Conservation (phyloP, 2,797 vertebrate species). For the Delichon dasypus region DNA sequence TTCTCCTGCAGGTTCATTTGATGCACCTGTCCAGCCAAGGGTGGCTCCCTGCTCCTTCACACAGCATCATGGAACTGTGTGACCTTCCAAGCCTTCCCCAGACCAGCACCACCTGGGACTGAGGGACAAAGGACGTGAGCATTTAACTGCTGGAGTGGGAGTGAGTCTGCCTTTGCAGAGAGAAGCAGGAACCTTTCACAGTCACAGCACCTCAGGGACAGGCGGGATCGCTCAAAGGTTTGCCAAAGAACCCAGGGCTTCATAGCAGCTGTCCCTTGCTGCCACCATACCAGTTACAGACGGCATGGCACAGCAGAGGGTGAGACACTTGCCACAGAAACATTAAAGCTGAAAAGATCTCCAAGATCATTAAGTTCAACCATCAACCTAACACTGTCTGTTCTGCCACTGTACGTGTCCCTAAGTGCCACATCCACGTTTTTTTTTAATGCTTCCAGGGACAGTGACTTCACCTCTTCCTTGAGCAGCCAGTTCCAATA, state of each 20-base stretch:
- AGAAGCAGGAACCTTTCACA: neutral
- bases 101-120: neutral
- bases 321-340: neutral
- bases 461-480: neutral
- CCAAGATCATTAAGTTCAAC: neutral
- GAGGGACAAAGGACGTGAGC: neutral
- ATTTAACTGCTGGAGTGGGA: neutral
- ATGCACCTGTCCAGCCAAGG: neutral
- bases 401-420: accelerated
- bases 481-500: neutral
- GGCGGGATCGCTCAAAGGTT: neutral
- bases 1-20: neutral
- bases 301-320: neutral
- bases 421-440: neutral
- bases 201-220: neutral
- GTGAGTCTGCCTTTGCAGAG: neutral
- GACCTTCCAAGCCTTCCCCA: neutral
- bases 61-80: neutral
- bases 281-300: neutral
- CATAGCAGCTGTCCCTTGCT: neutral
- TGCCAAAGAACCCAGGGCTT: neutral
- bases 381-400: neutral
- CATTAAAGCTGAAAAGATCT: neutral
- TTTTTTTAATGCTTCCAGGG: neutral
- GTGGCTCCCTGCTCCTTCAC: neutral